Percentiles rank a stretch among this genome's conserved stretches.
phyloP scores from a whole-genome alignment of 1,140 invertebrate genomes.

The Pentalonia nigronervosa region DNA sequence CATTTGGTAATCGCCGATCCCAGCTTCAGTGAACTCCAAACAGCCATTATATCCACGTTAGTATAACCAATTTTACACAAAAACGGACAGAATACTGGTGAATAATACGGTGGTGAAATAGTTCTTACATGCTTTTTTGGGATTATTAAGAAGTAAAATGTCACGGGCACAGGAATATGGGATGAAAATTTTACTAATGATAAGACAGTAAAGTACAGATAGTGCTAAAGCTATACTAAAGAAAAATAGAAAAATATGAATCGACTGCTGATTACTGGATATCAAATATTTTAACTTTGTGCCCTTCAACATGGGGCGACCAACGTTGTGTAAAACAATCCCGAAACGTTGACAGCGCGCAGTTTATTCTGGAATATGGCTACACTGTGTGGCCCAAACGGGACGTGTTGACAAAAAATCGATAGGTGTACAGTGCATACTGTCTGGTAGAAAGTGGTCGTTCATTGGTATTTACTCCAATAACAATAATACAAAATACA shows the following conservation, averaged over 20 bases:
- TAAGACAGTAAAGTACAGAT: not conserved
- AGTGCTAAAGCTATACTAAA: too few relatives aligned
- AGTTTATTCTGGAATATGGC: not conserved
- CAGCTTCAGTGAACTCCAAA: constrained; percentile 45
- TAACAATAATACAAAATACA: not conserved
- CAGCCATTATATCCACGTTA: not conserved
- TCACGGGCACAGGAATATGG: not conserved
- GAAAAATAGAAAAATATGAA: too few relatives aligned
- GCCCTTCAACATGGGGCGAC: too few relatives aligned
- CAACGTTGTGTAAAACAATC: too few relatives aligned
- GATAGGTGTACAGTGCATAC: not conserved
- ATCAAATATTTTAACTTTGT: not conserved
- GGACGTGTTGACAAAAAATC: not conserved
- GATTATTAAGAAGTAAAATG: not conserved
- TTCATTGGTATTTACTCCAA: not conserved
- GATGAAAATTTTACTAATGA: not conserved
- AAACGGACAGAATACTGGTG: not conserved
- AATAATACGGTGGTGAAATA: not conserved
- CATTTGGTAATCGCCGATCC: not conserved
- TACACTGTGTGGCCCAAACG: not conserved
- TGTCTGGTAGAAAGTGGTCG: too few relatives aligned
- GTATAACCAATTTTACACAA: not conserved
- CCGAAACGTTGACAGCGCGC: too few relatives aligned
- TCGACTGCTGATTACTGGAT: not conserved
- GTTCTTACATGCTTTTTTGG: not conserved